phyloP scores from a whole-genome alignment of 2,888 invertebrate species.

The Andrena bucephala region DNA sequence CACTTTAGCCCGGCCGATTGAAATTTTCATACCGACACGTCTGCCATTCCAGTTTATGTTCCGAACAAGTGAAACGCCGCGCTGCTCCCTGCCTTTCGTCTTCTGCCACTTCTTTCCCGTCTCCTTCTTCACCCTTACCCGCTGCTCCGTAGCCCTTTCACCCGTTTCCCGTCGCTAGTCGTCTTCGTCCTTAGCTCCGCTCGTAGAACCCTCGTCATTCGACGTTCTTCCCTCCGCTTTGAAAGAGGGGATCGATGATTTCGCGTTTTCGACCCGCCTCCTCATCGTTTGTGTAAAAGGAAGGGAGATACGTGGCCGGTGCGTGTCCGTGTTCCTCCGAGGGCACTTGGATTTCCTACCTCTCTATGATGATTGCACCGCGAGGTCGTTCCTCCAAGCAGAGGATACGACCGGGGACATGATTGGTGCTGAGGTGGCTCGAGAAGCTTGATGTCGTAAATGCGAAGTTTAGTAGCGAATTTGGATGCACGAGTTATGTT shows the following conservation, averaged over 20 bases:
- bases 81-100: constrained; percentile 47
- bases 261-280: constrained; percentile 17
- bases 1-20: constrained; percentile 76
- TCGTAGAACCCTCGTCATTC: background rate
- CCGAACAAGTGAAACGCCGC: constrained; percentile 70
- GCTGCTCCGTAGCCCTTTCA: constrained; percentile 10
- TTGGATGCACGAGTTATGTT: background rate
- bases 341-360: constrained; percentile 27
- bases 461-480: constrained; percentile 18
- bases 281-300: background rate
- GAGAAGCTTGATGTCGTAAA: constrained; percentile 28
- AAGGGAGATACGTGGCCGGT: constrained; percentile 23
- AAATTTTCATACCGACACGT: constrained; percentile 82
- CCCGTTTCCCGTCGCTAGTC: background rate
- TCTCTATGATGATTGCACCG: constrained; percentile 47
- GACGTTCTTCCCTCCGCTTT: background rate
- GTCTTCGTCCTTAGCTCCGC: background rate
- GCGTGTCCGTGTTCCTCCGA: constrained; percentile 56
- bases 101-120: background rate
- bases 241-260: constrained; percentile 9
- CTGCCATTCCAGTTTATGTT: constrained; percentile 76
- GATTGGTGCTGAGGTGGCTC: constrained; percentile 42
- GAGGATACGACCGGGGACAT: constrained; percentile 6
- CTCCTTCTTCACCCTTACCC: constrained; percentile 1
- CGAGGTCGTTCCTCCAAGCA: constrained; percentile 18